Conservation (phyloP, 2,888 invertebrate genomes). For the Amphiduros pacificus region DNA sequence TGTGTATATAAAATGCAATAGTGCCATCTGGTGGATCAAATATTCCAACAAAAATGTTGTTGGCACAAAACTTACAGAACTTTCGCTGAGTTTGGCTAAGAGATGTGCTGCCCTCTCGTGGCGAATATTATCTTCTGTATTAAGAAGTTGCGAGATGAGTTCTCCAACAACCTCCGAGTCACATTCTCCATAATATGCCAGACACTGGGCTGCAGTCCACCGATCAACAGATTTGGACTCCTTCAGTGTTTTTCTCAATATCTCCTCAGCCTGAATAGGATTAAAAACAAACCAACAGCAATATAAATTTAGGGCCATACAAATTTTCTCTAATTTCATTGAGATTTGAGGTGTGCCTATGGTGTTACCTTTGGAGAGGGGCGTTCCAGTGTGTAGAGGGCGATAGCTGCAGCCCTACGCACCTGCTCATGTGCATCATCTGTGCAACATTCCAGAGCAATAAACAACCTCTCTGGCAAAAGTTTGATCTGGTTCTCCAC, state of each 20-base stretch:
- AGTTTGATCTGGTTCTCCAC: constrained; percentile 23
- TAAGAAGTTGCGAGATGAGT: constrained; percentile 52
- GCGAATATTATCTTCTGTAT: constrained; percentile 50
- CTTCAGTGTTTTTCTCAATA: constrained; percentile 42
- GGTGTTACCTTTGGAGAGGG: constrained; percentile 50
- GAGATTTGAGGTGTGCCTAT: too few relatives aligned
- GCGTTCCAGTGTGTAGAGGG: constrained; percentile 51
- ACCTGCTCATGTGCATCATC: constrained; percentile 56
- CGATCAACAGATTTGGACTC: constrained; percentile 47
- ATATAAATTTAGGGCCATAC: too few relatives aligned
- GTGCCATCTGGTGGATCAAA: too few relatives aligned
- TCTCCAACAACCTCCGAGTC: constrained; percentile 57
- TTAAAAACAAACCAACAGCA: too few relatives aligned
- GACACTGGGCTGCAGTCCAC: constrained; percentile 58
- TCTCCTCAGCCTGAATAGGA: constrained; percentile 44
- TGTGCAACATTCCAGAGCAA: constrained; percentile 53
- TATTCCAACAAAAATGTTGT: too few relatives aligned
- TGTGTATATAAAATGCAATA: too few relatives aligned
- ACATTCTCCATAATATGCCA: constrained; percentile 54
- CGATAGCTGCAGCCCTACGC: constrained; percentile 53
- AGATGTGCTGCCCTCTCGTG: constrained; percentile 51
- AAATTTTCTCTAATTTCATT: too few relatives aligned
- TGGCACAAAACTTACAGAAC: constrained; percentile 44
- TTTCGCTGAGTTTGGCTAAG: constrained; percentile 50
- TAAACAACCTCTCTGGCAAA: constrained; percentile 51